A percentile compares a stretch with the other conserved stretches of the same genome.
Conservation (phyloP, 2,888 invertebrate genomes). For the Drosophila quinaria region DNA sequence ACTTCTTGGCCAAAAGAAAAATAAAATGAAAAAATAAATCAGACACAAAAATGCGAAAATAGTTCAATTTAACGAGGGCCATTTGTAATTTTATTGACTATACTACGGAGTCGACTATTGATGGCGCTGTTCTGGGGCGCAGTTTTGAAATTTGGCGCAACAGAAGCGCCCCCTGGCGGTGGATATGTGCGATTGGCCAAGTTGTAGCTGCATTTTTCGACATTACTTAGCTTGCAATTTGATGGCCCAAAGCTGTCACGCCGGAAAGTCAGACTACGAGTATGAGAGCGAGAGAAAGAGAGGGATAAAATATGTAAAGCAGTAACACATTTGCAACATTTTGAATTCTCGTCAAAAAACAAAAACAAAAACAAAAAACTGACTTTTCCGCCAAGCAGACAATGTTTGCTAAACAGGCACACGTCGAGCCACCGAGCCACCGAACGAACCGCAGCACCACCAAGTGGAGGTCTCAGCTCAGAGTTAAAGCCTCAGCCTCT, state of each 20-base stretch:
- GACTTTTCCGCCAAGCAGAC: slow-evolving; percentile 46
- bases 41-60: slow-evolving; percentile 51
- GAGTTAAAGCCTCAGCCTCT: slow-evolving; percentile 62
- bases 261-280: slow-evolving; percentile 39
- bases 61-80: slow-evolving; percentile 71
- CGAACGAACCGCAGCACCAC: slow-evolving; percentile 2
- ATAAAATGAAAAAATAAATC: neutral
- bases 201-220: slow-evolving; percentile 67
- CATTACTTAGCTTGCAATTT: slow-evolving; percentile 72
- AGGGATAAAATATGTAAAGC: slow-evolving; percentile 37
- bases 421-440: slow-evolving; percentile 67
- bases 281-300: neutral
- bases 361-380: slow-evolving; percentile 7
- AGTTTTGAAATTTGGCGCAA: slow-evolving; percentile 65
- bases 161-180: slow-evolving; percentile 64
- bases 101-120: slow-evolving; percentile 41
- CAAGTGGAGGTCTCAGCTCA: slow-evolving; percentile 21
- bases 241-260: slow-evolving; percentile 84
- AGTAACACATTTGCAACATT: slow-evolving; percentile 71
- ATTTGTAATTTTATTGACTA: slow-evolving; percentile 76
- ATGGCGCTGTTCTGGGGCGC: slow-evolving; percentile 57
- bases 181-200: slow-evolving; percentile 54
- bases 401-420: slow-evolving; percentile 79
- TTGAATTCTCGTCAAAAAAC: slow-evolving; percentile 73
- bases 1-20: slow-evolving; percentile 2